These are phyloP conservation scores for Apodemia hepburni DNA, from an alignment of 2,888 invertebrate species.

Conservation along the genomic window DNA sequence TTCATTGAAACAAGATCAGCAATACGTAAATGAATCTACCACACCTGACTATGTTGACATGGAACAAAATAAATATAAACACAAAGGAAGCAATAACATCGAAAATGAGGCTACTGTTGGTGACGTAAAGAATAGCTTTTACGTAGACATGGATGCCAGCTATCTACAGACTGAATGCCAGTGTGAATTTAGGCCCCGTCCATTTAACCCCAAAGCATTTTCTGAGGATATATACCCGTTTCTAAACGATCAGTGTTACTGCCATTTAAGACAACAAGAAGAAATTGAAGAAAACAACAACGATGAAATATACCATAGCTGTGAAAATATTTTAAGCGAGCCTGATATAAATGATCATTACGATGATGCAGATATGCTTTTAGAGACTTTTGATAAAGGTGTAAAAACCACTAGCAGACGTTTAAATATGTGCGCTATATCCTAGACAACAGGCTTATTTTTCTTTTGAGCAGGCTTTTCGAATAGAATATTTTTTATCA, in stretches of 20 bases:
- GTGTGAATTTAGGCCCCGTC: neutral
- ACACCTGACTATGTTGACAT: neutral
- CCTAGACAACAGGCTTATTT: too few relatives aligned
- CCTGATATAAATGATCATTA: too few relatives aligned
- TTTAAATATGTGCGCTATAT: slow-evolving; percentile 15
- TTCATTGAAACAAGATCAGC: slow-evolving; percentile 12
- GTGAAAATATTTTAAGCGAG: slow-evolving; percentile 34
- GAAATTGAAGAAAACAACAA: neutral
- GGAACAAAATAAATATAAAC: neutral
- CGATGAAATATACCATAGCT: slow-evolving; percentile 41
- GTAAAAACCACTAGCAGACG: neutral
- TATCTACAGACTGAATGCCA: neutral
- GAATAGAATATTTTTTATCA: too few relatives aligned
- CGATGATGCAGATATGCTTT: slow-evolving; percentile 21
- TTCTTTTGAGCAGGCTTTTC: too few relatives aligned
- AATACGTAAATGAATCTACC: neutral
- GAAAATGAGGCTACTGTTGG: neutral
- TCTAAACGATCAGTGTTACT: slow-evolving; percentile 23
- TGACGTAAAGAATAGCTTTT: neutral
- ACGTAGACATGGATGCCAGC: neutral
- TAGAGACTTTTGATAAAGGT: slow-evolving; percentile 31
- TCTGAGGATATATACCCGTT: slow-evolving; percentile 45
- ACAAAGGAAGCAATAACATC: neutral
- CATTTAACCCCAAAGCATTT: slow-evolving; percentile 40
- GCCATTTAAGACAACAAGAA: neutral